Conservation (phyloP, 2,888 invertebrate species). For the Nephrotoma guestfalica region DNA sequence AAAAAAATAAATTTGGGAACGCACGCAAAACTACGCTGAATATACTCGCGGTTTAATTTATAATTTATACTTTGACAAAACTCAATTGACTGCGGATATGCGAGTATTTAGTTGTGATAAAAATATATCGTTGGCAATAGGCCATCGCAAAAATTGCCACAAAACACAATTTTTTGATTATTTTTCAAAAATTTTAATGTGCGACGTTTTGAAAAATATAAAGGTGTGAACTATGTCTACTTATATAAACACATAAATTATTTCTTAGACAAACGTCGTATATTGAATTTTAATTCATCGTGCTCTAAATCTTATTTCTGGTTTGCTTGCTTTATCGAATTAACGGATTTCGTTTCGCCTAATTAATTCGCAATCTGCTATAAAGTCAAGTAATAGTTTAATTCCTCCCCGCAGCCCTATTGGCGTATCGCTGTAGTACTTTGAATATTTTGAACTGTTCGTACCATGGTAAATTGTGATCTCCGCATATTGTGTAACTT, state of each 20-base stretch:
- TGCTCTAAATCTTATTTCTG: neutral
- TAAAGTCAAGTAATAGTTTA: too few relatives aligned
- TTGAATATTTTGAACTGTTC: too few relatives aligned
- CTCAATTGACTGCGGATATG: neutral
- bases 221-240: neutral
- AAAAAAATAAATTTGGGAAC: neutral
- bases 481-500: too few relatives aligned
- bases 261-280: neutral
- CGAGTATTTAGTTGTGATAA: neutral
- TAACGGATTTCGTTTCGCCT: too few relatives aligned
- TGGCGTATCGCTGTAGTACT: too few relatives aligned
- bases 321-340: too few relatives aligned
- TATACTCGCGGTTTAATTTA: neutral
- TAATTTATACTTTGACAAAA: neutral
- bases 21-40: neutral
- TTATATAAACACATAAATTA: neutral
- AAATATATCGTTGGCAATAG: neutral
- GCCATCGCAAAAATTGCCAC: neutral
- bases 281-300: neutral
- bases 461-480: too few relatives aligned
- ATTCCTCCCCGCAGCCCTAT: too few relatives aligned
- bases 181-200: neutral
- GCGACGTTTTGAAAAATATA: neutral
- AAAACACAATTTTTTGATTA: neutral
- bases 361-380: too few relatives aligned